A percentile compares a stretch with the other conserved stretches of the same genome.
Conservation (phyloP, 2,888 invertebrate genomes). For the Synergus japonicus region DNA sequence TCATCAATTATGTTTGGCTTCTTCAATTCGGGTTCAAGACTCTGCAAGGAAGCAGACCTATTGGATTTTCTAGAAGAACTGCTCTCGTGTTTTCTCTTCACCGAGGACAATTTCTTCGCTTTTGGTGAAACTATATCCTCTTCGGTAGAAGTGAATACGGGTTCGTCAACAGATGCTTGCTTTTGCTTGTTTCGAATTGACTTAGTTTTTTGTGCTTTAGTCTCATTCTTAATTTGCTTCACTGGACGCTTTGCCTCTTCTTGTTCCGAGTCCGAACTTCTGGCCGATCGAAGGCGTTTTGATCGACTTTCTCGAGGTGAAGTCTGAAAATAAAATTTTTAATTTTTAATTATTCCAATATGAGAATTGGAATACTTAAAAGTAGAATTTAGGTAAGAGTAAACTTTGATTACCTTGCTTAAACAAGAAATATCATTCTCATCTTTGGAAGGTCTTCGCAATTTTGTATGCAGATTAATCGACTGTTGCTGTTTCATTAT, state of each 20-base stretch:
- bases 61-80: slow-evolving; percentile 14
- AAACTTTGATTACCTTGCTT: slow-evolving; percentile 49
- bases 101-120: slow-evolving; percentile 29
- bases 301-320: slow-evolving; percentile 42
- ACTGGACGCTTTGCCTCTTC: slow-evolving; percentile 60
- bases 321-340: neutral
- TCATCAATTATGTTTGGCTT: slow-evolving; percentile 55
- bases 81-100: slow-evolving; percentile 51
- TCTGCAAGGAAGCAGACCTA: slow-evolving; percentile 6
- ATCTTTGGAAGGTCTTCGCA: slow-evolving; percentile 57
- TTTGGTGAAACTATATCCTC: slow-evolving; percentile 21
- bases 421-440: slow-evolving; percentile 29
- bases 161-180: slow-evolving; percentile 23
- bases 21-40: slow-evolving; percentile 54
- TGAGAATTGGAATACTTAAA: slow-evolving; percentile 10
- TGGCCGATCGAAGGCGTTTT: slow-evolving; percentile 60
- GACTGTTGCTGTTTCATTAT: slow-evolving; percentile 67
- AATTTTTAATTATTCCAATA: neutral
- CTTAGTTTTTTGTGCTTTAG: slow-evolving; percentile 29
- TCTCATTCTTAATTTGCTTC: slow-evolving; percentile 57
- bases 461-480: slow-evolving; percentile 51
- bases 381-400: neutral
- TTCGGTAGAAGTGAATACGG: slow-evolving; percentile 5
- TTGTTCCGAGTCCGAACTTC: slow-evolving; percentile 70
- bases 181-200: slow-evolving; percentile 39